Evolutionary conservation across 2,888 invertebrate species (phyloP).

Genomic region (Pyrochroa serraticornis): DNA sequence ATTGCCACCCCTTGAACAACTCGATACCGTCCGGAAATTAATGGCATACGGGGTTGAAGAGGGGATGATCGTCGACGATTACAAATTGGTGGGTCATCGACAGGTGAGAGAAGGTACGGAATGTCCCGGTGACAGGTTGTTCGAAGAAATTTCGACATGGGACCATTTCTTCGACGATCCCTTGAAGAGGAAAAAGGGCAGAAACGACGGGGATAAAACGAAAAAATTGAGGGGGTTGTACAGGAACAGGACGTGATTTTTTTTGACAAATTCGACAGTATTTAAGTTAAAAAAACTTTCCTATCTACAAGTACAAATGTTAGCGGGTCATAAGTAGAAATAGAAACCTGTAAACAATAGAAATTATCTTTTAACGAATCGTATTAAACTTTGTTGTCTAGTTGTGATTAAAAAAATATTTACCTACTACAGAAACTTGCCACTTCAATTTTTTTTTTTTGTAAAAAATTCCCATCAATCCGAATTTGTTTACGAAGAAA

Average conservation of each 20-base stretch:
- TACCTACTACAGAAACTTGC: no score
- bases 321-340: no score
- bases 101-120: slow-evolving; percentile 66
- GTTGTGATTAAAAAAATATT: no score
- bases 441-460: no score
- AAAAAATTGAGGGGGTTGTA: background rate
- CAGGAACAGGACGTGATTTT: background rate
- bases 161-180: slow-evolving; percentile 54
- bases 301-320: no score
- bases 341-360: no score
- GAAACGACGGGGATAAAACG: background rate
- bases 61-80: slow-evolving; percentile 66
- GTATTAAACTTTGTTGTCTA: no score
- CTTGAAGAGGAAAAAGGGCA: background rate
- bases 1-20: slow-evolving; percentile 65
- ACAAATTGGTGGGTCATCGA: slow-evolving; percentile 69
- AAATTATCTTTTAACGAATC: no score
- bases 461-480: no score
- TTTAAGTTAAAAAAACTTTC: no score
- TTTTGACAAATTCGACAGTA: background rate
- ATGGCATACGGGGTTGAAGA: slow-evolving; percentile 67
- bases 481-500: no score
- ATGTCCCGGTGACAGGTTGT: slow-evolving; percentile 70
- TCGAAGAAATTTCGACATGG: slow-evolving; percentile 68
- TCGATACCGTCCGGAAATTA: slow-evolving; percentile 64